Evolutionary conservation across 1,140 invertebrate genomes (phyloP).

Genomic region (Bombus terrestris): DNA sequence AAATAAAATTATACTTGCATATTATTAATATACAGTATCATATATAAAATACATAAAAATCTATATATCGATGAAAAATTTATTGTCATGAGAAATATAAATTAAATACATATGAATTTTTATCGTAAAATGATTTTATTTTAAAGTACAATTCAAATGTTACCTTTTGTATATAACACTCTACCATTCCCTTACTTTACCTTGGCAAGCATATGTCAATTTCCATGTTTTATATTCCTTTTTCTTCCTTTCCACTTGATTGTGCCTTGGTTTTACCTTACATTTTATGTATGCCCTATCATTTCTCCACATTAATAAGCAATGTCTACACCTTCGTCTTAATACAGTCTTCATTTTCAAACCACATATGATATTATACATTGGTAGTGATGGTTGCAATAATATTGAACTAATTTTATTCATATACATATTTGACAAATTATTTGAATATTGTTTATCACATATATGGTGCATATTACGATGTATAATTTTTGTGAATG

Average conservation of each 20-base stretch:
- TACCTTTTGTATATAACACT: background rate
- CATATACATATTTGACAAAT: background rate
- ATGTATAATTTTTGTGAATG: background rate
- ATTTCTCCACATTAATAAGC: constrained; percentile 88
- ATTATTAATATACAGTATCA: background rate
- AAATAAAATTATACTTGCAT: background rate
- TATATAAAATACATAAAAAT: background rate
- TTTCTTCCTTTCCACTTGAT: constrained; percentile 89
- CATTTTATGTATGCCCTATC: constrained; percentile 89
- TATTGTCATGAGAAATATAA: background rate
- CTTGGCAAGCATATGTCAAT: constrained; percentile 87
- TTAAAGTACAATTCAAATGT: background rate
- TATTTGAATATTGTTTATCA: constrained; percentile 9
- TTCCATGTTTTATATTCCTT: constrained; percentile 85
- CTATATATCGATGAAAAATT: background rate
- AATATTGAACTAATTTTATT: constrained; percentile 2
- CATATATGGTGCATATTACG: constrained; percentile 24
- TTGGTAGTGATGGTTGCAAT: constrained; percentile 39
- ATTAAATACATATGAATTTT: background rate
- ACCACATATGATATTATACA: constrained; percentile 75
- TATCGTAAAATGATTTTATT: constrained; percentile 16
- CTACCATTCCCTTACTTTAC: constrained; percentile 85
- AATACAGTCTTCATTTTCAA: constrained; percentile 86
- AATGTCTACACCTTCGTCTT: constrained; percentile 88
- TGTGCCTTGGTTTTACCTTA: constrained; percentile 89